Conservation (phyloP, 2,113 vertebrate species). For the Passer domesticus region DNA sequence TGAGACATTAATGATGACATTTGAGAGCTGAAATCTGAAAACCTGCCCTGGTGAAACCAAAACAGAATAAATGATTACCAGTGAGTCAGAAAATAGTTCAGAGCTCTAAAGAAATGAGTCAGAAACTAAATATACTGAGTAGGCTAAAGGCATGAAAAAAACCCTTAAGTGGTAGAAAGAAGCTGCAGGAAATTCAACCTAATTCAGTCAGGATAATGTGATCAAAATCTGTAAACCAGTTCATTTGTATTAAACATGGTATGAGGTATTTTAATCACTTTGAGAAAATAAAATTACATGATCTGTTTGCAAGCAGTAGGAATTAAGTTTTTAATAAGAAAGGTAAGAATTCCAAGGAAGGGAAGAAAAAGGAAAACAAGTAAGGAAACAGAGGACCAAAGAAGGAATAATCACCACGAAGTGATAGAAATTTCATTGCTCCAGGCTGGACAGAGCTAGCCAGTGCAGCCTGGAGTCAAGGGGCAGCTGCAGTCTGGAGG, state of each 20-base stretch:
- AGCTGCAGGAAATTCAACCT: slow-evolving; percentile 43
- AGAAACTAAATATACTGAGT: slow-evolving; percentile 74
- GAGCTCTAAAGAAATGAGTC: slow-evolving; percentile 75
- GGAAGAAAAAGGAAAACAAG: neutral
- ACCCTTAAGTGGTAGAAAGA: slow-evolving; percentile 30
- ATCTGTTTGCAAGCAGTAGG: neutral
- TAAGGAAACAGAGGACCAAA: neutral
- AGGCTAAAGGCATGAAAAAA: slow-evolving; percentile 44
- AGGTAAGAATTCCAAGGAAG: neutral
- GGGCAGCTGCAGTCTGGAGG: neutral
- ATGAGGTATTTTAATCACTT: neutral
- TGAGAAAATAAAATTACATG: neutral
- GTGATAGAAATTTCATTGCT: neutral
- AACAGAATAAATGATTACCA: slow-evolving; percentile 68
- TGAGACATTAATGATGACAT: slow-evolving; percentile 54
- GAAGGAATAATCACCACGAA: neutral
- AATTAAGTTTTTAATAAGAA: neutral
- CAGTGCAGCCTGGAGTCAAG: neutral
- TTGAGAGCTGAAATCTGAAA: slow-evolving; percentile 60
- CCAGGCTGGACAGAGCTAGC: neutral
- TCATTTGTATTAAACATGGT: neutral
- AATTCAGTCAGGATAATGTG: slow-evolving; percentile 57
- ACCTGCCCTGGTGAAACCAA: slow-evolving; percentile 49
- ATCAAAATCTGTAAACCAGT: slow-evolving; percentile 40
- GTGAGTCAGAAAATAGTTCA: slow-evolving; percentile 67